Evolutionary conservation across 2,797 vertebrate species (phyloP).

Genomic region (Oreortyx pictus): DNA sequence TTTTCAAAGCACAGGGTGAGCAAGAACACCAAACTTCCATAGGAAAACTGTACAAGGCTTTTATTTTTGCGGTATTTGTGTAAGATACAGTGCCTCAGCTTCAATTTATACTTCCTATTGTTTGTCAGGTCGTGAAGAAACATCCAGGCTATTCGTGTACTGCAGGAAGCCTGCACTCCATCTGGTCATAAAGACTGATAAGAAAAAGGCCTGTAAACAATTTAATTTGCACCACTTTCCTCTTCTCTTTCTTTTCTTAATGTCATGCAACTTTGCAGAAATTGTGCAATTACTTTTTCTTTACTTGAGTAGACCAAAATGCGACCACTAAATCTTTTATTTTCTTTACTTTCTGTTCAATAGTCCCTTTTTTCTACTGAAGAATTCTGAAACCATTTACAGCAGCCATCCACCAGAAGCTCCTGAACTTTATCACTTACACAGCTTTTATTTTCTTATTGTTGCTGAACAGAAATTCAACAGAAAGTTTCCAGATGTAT

Average conservation of each 20-base stretch:
- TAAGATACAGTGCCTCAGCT: neutral
- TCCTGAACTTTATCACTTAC: neutral
- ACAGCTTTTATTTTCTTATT: neutral
- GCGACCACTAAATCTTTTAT: neutral
- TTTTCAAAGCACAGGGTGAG: neutral
- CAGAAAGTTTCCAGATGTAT: constrained; percentile 18
- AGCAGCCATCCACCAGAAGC: neutral
- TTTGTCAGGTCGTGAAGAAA: neutral
- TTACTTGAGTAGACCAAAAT: neutral
- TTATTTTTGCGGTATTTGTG: neutral
- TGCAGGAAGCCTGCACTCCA: neutral
- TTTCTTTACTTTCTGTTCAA: neutral
- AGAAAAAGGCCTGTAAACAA: neutral
- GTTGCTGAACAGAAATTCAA: neutral
- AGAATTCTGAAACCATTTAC: neutral
- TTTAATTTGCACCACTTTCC: neutral
- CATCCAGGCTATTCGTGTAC: neutral
- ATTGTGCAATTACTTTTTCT: neutral
- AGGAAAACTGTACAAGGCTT: neutral
- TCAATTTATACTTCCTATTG: neutral
- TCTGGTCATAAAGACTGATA: neutral
- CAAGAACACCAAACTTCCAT: neutral
- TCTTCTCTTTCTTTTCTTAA: neutral
- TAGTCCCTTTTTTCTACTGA: neutral
- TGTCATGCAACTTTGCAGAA: neutral